Percentiles rank a stretch among this genome's conserved stretches.
These are phyloP conservation scores for Pyralis farinalis DNA, from an alignment of 2,888 invertebrate species.

Conservation along the genomic window DNA sequence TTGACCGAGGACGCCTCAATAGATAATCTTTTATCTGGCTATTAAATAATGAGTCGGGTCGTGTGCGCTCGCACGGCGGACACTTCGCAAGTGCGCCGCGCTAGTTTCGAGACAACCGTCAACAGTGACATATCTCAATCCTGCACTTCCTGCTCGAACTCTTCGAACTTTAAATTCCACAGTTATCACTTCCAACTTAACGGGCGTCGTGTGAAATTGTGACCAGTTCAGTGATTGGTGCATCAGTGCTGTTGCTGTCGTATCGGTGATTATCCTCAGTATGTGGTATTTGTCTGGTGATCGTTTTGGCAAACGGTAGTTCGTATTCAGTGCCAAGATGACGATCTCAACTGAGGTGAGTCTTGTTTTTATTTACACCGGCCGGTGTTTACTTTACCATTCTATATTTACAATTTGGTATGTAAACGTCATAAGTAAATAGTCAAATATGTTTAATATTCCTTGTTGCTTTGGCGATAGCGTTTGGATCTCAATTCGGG, in stretches of 20 bases:
- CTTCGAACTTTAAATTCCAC: not conserved
- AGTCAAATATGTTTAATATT: not conserved
- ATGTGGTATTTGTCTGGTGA: slow-evolving; percentile 32
- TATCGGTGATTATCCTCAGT: slow-evolving; percentile 27
- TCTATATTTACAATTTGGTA: no score
- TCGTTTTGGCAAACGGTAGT: slow-evolving; percentile 42
- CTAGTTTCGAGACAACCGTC: slow-evolving; percentile 35
- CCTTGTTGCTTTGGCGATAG: not conserved
- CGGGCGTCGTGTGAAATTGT: slow-evolving; percentile 11
- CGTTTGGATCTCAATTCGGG: no score
- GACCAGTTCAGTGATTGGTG: slow-evolving; percentile 5
- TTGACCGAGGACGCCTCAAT: slow-evolving; percentile 67
- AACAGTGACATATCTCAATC: slow-evolving; percentile 16
- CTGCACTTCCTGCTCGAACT: not conserved
- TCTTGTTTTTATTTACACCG: slow-evolving; percentile 46
- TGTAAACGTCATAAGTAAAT: not conserved
- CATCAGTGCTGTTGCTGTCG: not conserved
- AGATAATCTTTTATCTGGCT: slow-evolving; percentile 76
- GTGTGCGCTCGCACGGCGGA: slow-evolving; percentile 35
- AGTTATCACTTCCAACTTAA: no score
- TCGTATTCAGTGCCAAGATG: slow-evolving; percentile 57
- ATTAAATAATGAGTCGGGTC: slow-evolving; percentile 68
- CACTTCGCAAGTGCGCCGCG: slow-evolving; percentile 37
- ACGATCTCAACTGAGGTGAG: slow-evolving; percentile 35
- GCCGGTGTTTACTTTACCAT: not conserved